Evolutionary conservation across 2,888 invertebrate genomes (phyloP).

Genomic region (Sphinx pinastri): DNA sequence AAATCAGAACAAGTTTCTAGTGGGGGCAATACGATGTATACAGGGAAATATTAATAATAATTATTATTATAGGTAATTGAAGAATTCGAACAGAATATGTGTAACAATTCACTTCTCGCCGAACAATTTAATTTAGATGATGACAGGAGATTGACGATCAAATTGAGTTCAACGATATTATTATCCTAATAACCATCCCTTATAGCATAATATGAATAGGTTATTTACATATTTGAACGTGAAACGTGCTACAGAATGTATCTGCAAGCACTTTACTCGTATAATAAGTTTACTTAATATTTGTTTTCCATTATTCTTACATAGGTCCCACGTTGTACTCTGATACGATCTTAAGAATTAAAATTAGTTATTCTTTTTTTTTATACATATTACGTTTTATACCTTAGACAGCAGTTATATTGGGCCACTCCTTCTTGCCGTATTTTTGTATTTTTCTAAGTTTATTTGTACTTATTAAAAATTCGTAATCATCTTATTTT

Average conservation of each 20-base stretch:
- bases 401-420: too few species aligned
- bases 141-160: slow-evolving; percentile 21
- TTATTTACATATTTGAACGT: slow-evolving; percentile 1
- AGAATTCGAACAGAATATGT: slow-evolving; percentile 6
- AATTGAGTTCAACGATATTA: slow-evolving; percentile 19
- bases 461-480: too few species aligned
- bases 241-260: background rate
- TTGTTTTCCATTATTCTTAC: too few species aligned
- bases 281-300: background rate
- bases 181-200: slow-evolving; percentile 10
- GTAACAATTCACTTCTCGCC: slow-evolving; percentile 10
- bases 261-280: background rate
- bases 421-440: too few species aligned
- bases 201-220: background rate
- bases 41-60: background rate
- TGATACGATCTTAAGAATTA: too few species aligned
- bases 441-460: too few species aligned
- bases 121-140: slow-evolving; percentile 17
- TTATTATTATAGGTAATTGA: background rate
- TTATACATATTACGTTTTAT: too few species aligned
- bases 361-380: too few species aligned
- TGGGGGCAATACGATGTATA: background rate
- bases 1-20: background rate
- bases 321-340: too few species aligned
- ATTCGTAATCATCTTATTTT: too few species aligned